A percentile compares a stretch with the other conserved stretches of the same genome.
phyloP scores from a whole-genome alignment of 2,888 invertebrate genomes.

The Oscheius sp. region DNA sequence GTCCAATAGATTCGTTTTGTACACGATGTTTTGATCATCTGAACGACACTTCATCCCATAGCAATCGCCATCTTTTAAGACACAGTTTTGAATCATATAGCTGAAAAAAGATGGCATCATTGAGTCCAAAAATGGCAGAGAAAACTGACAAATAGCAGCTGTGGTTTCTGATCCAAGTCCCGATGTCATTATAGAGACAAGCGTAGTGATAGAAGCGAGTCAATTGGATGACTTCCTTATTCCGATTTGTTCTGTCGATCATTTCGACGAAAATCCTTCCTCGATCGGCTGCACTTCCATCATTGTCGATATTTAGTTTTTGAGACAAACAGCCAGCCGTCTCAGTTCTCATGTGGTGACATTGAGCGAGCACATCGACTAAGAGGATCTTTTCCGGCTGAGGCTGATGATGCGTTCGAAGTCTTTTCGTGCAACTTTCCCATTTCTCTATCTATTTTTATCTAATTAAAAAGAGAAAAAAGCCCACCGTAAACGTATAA shows the following conservation, averaged over 20 bases:
- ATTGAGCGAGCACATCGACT: neutral
- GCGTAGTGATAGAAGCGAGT: conserved; percentile 13
- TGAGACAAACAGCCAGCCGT: neutral
- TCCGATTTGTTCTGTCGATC: neutral
- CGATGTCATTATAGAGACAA: conserved; percentile 1
- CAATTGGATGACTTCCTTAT: neutral
- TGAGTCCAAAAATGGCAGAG: no score
- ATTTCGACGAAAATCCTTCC: conserved; percentile 1
- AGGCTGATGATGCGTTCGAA: neutral
- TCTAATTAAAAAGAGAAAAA: no score
- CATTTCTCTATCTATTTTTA: neutral
- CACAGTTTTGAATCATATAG: conserved; percentile 3
- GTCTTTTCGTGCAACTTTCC: neutral
- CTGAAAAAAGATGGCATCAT: no score
- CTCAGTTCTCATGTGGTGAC: neutral
- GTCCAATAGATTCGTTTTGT: neutral
- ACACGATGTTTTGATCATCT: no score
- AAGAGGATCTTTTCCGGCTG: neutral
- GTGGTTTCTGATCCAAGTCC: neutral
- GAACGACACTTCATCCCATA: neutral
- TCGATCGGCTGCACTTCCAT: neutral
- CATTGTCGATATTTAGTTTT: neutral
- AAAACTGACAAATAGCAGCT: no score
- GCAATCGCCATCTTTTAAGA: neutral
- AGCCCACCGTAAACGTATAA: no score